Percentiles rank a stretch among this genome's conserved stretches.
Conservation (phyloP, 2,113 vertebrate genomes). For the Macroglossus sobrinus region DNA sequence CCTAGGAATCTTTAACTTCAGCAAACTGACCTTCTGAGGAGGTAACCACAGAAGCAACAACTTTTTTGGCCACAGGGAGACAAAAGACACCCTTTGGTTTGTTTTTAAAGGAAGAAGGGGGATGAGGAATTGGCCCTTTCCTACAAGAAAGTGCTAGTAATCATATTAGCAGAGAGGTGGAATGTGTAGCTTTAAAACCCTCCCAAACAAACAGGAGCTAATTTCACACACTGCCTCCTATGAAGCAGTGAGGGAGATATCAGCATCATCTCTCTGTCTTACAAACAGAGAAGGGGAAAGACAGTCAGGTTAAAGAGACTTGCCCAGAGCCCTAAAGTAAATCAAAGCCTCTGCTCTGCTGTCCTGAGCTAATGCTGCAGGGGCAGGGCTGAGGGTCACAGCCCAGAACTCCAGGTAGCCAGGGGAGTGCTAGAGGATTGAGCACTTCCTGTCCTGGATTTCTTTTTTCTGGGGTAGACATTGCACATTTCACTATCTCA, state of each 20-base stretch:
- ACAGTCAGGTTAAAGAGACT: conserved; percentile 13
- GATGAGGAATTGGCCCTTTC: neutral
- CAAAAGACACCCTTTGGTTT: conserved; percentile 9
- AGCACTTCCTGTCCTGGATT: conserved; percentile 10
- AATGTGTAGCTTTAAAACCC: conserved; percentile 41
- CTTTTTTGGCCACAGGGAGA: neutral
- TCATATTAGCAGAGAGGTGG: conserved; percentile 53
- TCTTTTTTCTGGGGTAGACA: neutral
- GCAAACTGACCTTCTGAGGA: neutral
- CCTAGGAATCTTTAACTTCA: neutral
- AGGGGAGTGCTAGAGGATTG: neutral
- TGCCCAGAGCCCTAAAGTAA: conserved; percentile 24
- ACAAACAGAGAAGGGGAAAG: conserved; percentile 27
- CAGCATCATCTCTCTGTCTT: conserved; percentile 40
- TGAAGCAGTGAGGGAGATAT: neutral
- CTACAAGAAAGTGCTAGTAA: conserved; percentile 26
- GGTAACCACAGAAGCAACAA: neutral
- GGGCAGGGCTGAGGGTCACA: neutral
- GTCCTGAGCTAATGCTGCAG: neutral
- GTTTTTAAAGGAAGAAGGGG: conserved; percentile 22
- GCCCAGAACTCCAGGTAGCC: neutral
- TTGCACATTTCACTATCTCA: neutral
- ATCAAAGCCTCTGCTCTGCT: conserved; percentile 4
- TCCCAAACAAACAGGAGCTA: conserved; percentile 53
- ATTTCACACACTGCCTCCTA: conserved; percentile 31